Conservation (phyloP, 2,888 invertebrate species). For the Subacronicta megacephala region DNA sequence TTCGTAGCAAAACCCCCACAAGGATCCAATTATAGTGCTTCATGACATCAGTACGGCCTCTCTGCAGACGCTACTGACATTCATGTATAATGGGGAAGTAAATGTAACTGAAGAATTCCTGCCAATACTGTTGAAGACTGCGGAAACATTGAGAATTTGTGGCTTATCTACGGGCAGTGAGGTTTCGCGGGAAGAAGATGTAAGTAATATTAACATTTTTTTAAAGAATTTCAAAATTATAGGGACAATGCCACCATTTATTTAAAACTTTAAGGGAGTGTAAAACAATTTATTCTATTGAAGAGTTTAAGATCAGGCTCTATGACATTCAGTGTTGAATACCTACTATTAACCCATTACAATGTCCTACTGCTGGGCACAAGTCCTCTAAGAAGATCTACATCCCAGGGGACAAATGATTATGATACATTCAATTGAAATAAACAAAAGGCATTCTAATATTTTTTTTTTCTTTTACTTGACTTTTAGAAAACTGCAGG, state of each 20-base stretch:
- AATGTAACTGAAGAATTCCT: slow-evolving; percentile 93
- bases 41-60: slow-evolving; percentile 92
- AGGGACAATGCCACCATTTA: no score
- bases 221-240: no score
- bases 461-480: background rate
- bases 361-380: no score
- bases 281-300: no score
- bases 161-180: slow-evolving; percentile 91
- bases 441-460: no score
- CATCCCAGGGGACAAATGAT: no score
- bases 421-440: no score
- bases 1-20: slow-evolving; percentile 92
- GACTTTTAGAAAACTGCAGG: slow-evolving; percentile 71
- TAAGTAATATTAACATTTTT: slow-evolving; percentile 49
- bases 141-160: slow-evolving; percentile 92
- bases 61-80: slow-evolving; percentile 91
- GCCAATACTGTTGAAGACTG: slow-evolving; percentile 91
- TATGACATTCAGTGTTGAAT: no score
- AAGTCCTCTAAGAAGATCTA: no score
- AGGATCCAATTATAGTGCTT: slow-evolving; percentile 93
- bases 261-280: no score
- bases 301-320: no score
- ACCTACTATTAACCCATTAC: no score
- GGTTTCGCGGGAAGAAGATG: slow-evolving; percentile 80
- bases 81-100: slow-evolving; percentile 94